Percentiles rank a stretch among this genome's conserved stretches.
phyloP scores from a whole-genome alignment of 1,140 invertebrate species.

The Papilio polyxenes region DNA sequence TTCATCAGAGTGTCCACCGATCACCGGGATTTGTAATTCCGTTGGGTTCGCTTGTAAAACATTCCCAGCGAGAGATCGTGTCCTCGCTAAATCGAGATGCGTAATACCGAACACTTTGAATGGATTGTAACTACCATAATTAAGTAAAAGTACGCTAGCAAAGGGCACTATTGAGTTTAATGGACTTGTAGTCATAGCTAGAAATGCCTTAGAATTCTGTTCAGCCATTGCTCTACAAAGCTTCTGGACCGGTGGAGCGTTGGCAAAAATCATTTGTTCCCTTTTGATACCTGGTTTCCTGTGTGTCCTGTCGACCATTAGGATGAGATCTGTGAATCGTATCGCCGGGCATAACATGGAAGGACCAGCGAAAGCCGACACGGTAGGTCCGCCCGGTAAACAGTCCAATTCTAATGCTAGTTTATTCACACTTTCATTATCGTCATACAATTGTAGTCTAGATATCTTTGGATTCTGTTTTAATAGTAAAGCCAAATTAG shows the following conservation, averaged over 20 bases:
- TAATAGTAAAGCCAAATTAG: constrained; percentile 55
- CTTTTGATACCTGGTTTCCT: constrained; percentile 48
- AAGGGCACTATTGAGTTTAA: constrained; percentile 67
- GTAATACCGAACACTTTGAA: constrained; percentile 64
- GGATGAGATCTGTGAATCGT: constrained; percentile 50
- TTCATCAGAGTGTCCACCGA: constrained; percentile 62
- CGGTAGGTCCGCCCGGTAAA: constrained; percentile 51
- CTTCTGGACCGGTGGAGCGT: constrained; percentile 54
- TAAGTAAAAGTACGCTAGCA: constrained; percentile 54
- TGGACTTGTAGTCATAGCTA: constrained; percentile 60
- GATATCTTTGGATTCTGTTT: constrained; percentile 55
- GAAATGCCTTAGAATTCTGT: constrained; percentile 54
- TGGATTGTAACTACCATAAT: constrained; percentile 56
- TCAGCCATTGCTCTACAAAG: constrained; percentile 52
- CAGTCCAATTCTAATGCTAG: constrained; percentile 51
- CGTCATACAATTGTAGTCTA: constrained; percentile 56
- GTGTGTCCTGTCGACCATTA: constrained; percentile 53
- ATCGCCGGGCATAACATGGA: constrained; percentile 47
- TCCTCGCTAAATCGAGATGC: constrained; percentile 57
- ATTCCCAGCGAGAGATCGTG: constrained; percentile 48
- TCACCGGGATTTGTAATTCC: constrained; percentile 53
- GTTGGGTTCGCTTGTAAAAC: constrained; percentile 50
- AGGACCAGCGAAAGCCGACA: constrained; percentile 46
- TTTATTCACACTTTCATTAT: constrained; percentile 50
- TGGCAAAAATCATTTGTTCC: constrained; percentile 56